Conservation (phyloP, 2,797 vertebrate species). For the Megaceryle alcyon region DNA sequence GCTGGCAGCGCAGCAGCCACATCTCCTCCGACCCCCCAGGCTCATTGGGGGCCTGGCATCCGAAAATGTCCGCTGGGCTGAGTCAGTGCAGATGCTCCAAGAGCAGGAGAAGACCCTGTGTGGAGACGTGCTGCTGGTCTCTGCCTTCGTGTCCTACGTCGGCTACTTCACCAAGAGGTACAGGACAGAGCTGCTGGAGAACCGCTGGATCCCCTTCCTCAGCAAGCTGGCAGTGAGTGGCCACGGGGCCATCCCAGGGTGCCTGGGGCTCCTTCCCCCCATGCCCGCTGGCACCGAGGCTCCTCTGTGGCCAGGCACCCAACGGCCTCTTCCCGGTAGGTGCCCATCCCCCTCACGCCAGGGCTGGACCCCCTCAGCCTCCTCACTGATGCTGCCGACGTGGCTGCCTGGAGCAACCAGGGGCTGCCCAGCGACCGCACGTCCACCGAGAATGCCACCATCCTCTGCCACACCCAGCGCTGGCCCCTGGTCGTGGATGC, state of each 20-base stretch:
- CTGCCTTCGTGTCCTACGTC: conserved; percentile 79
- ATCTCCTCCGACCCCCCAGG: conserved; percentile 4
- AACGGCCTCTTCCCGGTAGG: conserved; percentile 5
- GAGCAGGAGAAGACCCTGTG: conserved; percentile 73
- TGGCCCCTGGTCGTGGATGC: conserved; percentile 80
- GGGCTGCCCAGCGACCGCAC: conserved; percentile 81
- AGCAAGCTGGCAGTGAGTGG: conserved; percentile 39
- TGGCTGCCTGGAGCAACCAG: conserved; percentile 83
- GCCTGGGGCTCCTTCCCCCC: not conserved
- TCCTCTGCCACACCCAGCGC: conserved; percentile 78
- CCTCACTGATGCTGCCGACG: conserved; percentile 70
- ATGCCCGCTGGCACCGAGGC: rapidly evolving
- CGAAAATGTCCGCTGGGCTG: conserved; percentile 79
- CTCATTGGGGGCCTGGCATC: conserved; percentile 77
- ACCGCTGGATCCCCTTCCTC: conserved; percentile 78
- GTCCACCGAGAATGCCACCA: conserved; percentile 78
- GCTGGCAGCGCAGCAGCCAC: not conserved
- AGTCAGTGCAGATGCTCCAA: conserved; percentile 69
- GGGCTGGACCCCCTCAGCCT: conserved; percentile 78
- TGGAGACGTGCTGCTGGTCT: conserved; percentile 76
- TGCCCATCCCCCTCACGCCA: conserved; percentile 77
- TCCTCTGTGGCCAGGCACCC: rapidly evolving
- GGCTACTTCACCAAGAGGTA: conserved; percentile 83
- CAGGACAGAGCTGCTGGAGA: conserved; percentile 75
- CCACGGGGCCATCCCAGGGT: rapidly evolving